These are phyloP conservation scores for Ptilodon capucinus DNA, from an alignment of 2,888 invertebrate genomes.

Conservation along the genomic window DNA sequence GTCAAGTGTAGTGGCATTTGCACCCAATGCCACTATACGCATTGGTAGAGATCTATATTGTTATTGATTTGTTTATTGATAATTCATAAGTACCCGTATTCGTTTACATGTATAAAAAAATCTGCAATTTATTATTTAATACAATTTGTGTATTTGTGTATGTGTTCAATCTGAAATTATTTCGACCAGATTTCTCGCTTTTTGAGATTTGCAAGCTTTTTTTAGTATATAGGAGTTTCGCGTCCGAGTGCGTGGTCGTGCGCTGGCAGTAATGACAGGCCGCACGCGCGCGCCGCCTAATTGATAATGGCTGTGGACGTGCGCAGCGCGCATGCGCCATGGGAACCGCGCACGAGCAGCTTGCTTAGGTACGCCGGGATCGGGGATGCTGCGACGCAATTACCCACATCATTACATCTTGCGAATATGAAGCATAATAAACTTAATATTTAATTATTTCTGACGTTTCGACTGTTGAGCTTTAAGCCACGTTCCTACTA, in stretches of 20 bases:
- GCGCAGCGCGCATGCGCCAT: constrained; percentile 61
- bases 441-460: background rate
- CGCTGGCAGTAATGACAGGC: constrained; percentile 73
- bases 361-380: constrained; percentile 10
- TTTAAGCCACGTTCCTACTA: too few species aligned
- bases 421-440: background rate
- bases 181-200: background rate
- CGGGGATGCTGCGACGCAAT: constrained; percentile 43
- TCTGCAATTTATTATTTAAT: too few species aligned
- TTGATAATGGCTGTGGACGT: constrained; percentile 77
- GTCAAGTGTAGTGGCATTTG: too few species aligned
- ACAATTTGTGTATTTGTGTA: too few species aligned
- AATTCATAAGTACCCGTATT: too few species aligned
- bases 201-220: background rate
- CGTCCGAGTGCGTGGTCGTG: constrained; percentile 68
- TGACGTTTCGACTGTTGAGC: too few species aligned
- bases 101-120: too few species aligned
- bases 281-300: constrained; percentile 77
- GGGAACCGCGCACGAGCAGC: constrained; percentile 50
- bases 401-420: constrained; percentile 37
- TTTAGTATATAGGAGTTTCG: constrained; percentile 29
- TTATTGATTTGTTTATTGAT: too few species aligned
- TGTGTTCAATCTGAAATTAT: background rate
- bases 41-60: too few species aligned
- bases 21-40: too few species aligned